These are phyloP conservation scores for Lepus europaeus DNA, from an alignment of 2,113 vertebrate genomes.

Conservation along the genomic window DNA sequence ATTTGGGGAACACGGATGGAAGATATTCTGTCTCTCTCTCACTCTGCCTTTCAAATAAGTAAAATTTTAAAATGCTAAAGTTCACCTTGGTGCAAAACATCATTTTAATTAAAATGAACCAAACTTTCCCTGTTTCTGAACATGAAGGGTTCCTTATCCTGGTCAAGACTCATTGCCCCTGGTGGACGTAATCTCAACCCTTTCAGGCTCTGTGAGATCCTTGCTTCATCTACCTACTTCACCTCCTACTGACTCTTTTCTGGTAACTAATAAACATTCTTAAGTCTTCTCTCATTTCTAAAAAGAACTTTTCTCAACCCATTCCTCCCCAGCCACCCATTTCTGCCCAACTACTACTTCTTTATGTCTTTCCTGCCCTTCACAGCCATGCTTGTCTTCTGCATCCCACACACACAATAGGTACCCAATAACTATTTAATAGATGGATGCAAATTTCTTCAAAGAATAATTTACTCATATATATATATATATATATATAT, in stretches of 20 bases:
- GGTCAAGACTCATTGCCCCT: not conserved
- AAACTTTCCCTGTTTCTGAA: not conserved
- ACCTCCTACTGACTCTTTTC: not conserved
- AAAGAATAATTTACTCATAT: constrained; percentile 49
- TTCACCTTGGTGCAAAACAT: too few species aligned
- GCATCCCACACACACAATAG: not conserved
- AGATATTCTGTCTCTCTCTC: too few species aligned
- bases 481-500: not conserved
- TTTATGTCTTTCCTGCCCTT: not conserved
- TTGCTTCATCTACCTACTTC: not conserved
- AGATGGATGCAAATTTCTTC: not conserved
- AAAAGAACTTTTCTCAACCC: not conserved
- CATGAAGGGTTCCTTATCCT: not conserved
- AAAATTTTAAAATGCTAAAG: too few species aligned
- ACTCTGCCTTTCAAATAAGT: too few species aligned
- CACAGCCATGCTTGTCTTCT: constrained; percentile 2
- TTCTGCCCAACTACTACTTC: not conserved
- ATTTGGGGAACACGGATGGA: too few species aligned
- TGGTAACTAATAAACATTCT: not conserved
- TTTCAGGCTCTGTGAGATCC: not conserved
- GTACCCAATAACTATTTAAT: not conserved
- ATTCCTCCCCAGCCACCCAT: not conserved
- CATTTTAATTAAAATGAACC: not conserved
- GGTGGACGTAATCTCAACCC: not conserved
- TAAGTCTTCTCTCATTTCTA: not conserved